Base-by-base conservation (phyloP, 2,113 vertebrate genomes). In the Camelus bactrianus region DNA sequence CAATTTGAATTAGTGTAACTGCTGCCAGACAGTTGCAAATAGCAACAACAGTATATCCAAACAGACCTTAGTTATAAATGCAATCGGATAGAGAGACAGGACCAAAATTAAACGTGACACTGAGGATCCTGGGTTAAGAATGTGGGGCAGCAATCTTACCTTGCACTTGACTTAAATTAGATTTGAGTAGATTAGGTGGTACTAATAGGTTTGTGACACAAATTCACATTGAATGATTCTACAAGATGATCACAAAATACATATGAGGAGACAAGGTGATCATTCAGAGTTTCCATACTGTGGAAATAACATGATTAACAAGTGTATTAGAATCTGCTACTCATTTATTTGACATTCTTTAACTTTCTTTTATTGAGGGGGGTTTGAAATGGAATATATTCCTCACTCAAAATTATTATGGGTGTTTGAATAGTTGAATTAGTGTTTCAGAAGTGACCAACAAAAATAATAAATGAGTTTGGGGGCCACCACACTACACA, bases 1-100 rank as follows among this genome's bases (percentile, higher is more conserved):
- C 96, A 94, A 79, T 89, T 87, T 89, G 84, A 94, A 98, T 98
- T 97, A 98, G 60, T 2, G 6, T 96, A 97, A 97, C 85, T 65
- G 67, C 9, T 88, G 48, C 19, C 64, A 97, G 87, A 96, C 17
- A 73, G 10, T 1, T 0, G 38, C 81, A 98, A 98, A 98, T 30
- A 97, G 50, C 96, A 97, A 65, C 62, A 87, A 4, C 92, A 60
- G 60, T 9, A 65, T 19, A 35, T 62, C 2, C 92, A 69, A 65
- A 79, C n/a, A 0, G 30, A 4, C 4, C 8, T 93, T 22, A 94
- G 35, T 87, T 94, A 22, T 2, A 67, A 81, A 97, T 94, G n/a
- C 96, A 97, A 84, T 94, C 94, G 0, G 28, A 95, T 86, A 97
- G 95, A 90, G 46, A 84, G 72, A 94, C 6, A 97, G 85, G 93